Evolutionary conservation across 2,113 vertebrate species (phyloP).

Genomic region (Fregata magnificens): DNA sequence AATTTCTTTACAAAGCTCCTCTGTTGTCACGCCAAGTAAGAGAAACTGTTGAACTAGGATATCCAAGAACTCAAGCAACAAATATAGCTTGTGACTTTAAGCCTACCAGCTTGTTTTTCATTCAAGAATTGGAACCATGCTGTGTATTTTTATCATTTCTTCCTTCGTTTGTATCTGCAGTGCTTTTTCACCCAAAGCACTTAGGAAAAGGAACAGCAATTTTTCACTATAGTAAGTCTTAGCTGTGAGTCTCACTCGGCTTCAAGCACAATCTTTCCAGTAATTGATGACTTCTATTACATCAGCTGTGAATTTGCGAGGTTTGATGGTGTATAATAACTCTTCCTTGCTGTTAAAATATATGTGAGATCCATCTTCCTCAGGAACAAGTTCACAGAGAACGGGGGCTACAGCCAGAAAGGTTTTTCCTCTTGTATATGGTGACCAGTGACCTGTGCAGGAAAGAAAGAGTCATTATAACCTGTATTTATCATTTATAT

Average conservation of each 20-base stretch:
- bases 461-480: background rate
- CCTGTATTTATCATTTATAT: background rate
- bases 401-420: background rate
- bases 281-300: background rate
- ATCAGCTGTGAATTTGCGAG: background rate
- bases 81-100: conserved; percentile 8
- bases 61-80: background rate
- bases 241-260: background rate
- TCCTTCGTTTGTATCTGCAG: background rate
- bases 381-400: background rate
- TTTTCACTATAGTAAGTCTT: background rate
- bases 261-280: background rate
- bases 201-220: no score
- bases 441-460: background rate
- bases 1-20: conserved; percentile 19
- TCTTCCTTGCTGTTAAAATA: background rate
- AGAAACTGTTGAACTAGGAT: background rate
- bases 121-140: background rate
- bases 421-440: background rate
- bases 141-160: background rate
- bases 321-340: background rate
- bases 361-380: background rate
- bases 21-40: conserved; percentile 19
- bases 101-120: background rate
- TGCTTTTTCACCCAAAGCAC: background rate